Conservation (phyloP, 1,140 invertebrate genomes). For the Drosophila nannoptera region DNA sequence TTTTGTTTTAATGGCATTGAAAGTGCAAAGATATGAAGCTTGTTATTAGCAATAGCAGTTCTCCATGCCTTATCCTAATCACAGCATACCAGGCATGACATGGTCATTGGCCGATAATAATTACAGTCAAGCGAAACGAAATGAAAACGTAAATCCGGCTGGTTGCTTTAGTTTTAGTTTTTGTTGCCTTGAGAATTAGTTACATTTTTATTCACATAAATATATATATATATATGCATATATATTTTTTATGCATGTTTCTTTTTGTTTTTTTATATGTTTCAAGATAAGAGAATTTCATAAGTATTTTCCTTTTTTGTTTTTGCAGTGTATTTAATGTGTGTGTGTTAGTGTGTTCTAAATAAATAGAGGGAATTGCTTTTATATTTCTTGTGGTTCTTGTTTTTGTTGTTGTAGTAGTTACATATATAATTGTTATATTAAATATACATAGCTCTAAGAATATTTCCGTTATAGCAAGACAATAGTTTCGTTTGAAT, state of each 20-base stretch:
- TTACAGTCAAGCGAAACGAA: not conserved
- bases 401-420: constrained; percentile 41
- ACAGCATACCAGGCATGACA: constrained; percentile 26
- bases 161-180: constrained; percentile 20
- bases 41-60: constrained; percentile 18
- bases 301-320: constrained; percentile 46
- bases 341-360: constrained; percentile 52
- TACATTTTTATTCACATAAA: constrained; percentile 77
- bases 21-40: constrained; percentile 22
- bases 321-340: constrained; percentile 26
- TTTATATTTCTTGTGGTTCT: constrained; percentile 44
- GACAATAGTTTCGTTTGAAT: constrained; percentile 35
- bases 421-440: constrained; percentile 58
- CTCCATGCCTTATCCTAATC: constrained; percentile 41
- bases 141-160: constrained; percentile 4
- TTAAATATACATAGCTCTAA: constrained; percentile 69
- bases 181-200: constrained; percentile 74
- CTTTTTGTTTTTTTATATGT: constrained; percentile 31
- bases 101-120: constrained; percentile 12
- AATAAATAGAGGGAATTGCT: constrained; percentile 72
- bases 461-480: constrained; percentile 41
- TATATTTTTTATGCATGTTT: constrained; percentile 64
- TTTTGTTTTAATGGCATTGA: constrained; percentile 28
- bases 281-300: constrained; percentile 65
- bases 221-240: constrained; percentile 75